Evolutionary conservation across 2,113 vertebrate genomes (phyloP).

Genomic region (Engraulis encrasicolus): DNA sequence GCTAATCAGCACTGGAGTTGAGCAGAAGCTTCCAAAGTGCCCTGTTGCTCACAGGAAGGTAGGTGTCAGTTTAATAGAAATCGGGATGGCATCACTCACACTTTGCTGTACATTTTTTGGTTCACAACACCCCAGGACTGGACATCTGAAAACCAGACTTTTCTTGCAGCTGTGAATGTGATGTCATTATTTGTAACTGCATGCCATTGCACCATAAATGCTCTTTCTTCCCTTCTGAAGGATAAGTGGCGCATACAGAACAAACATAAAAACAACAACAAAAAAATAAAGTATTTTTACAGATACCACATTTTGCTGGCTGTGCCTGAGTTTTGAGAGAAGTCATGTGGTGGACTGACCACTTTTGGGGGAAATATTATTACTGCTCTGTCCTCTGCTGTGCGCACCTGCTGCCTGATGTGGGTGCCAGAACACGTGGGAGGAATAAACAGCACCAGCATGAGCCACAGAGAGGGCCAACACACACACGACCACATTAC

Average conservation of each 20-base stretch:
- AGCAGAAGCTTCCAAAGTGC: constrained; percentile 41
- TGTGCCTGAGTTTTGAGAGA: constrained; percentile 52
- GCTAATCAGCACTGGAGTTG: constrained; percentile 47
- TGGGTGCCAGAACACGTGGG: background rate
- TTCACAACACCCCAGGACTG: background rate
- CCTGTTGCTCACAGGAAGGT: constrained; percentile 63
- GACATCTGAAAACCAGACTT: background rate
- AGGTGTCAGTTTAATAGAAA: constrained; percentile 65
- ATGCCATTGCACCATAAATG: constrained; percentile 48
- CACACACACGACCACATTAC: background rate
- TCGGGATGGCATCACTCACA: constrained; percentile 45
- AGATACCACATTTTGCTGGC: constrained; percentile 46
- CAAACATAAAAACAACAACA: too few species aligned
- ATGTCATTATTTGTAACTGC: constrained; percentile 29
- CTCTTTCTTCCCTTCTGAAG: constrained; percentile 19
- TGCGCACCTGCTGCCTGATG: background rate
- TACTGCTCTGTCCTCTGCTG: background rate
- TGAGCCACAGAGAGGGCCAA: background rate
- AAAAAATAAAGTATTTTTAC: constrained; percentile 55
- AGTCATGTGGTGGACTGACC: constrained; percentile 32
- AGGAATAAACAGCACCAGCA: background rate
- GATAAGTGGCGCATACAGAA: constrained; percentile 15
- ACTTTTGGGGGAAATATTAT: background rate
- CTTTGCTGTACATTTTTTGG: constrained; percentile 32
- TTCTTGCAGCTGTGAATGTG: constrained; percentile 24